These are phyloP conservation scores for Neolamprologus ventralis DNA, from an alignment of 2,113 vertebrate genomes.

Conservation along the genomic window DNA sequence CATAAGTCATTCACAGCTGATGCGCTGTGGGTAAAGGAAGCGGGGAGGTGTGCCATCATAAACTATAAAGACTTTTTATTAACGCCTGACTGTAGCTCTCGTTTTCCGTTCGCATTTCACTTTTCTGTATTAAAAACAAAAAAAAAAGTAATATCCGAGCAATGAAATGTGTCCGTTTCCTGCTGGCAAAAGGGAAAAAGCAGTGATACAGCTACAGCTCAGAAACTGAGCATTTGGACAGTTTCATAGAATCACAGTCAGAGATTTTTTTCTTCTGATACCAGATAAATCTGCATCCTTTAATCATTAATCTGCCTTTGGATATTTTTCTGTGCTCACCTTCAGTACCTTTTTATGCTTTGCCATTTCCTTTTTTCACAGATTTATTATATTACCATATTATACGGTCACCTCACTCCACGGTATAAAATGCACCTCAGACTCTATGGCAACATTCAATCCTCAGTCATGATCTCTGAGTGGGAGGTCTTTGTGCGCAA, in stretches of 20 bases:
- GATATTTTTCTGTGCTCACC: not conserved
- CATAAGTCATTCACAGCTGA: not conserved
- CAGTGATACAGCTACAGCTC: not conserved
- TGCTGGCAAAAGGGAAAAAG: not conserved
- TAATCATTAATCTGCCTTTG: not conserved
- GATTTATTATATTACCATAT: not conserved
- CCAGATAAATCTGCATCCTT: not conserved
- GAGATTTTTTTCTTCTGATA: not conserved
- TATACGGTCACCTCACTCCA: not conserved
- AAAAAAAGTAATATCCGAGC: not conserved
- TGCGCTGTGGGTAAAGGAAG: not conserved
- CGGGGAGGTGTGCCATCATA: not conserved
- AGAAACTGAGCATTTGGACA: not conserved
- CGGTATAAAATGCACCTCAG: not conserved
- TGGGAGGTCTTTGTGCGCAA: not conserved
- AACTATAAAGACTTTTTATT: not conserved
- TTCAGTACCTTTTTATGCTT: too few species aligned
- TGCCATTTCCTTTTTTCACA: not conserved
- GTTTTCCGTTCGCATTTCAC: not conserved
- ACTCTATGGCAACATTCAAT: not conserved
- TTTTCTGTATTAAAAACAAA: not conserved
- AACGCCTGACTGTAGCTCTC: not conserved
- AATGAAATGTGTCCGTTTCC: not conserved
- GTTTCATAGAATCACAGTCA: not conserved
- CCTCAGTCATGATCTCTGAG: not conserved